Evolutionary conservation across 2,888 invertebrate genomes (phyloP), one percentile per base, ranked within the genome.

Genomic region (Orgyia antiqua): DNA sequence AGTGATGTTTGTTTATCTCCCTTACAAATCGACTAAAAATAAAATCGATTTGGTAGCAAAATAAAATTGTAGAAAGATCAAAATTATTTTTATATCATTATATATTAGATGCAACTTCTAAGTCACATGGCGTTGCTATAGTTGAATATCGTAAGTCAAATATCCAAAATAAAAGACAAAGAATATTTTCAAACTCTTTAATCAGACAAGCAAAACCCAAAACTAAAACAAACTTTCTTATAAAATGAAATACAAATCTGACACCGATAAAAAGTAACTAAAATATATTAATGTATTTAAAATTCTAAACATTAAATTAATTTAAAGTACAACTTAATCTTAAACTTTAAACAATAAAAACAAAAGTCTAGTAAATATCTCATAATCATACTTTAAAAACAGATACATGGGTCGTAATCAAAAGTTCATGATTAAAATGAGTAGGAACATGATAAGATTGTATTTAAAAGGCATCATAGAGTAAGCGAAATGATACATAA

Each of bases 341-440:
- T 15, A 15, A 15, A 4, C 6, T 10, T 4, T 21, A 23, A 23
- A 10, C 4, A 20, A 20, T 9, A 61, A 58, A 62, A 55, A 55
- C 45, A 52, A 60, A 56, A 55, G 52, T 54, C 54, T 61, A 47
- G 35, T 27, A 59, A 26, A 63, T 65, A 75, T 70, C 51, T 67
- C 70, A 77, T 72, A 83, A 82, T 79, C 76, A 78, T 59, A 66
- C 62, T 66, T 62, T 80, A 4, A 77, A 82, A 83, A 82, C 45
- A 60, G 46, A 66, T 10, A 10, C 6, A 15, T 59, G 52, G 51
- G 68, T 68, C 62, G 53, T 62, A 79, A 83, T 82, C 80, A 73
- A 55, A 64, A 74, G 80, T 84, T 83, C 82, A 83, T 77, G 78
- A 82, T 84, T 84, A 80, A 84, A 80, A 77, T 60, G n/a, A 13